phyloP scores from a whole-genome alignment of 2,888 invertebrate genomes.

The Caenorhabditis sinica region DNA sequence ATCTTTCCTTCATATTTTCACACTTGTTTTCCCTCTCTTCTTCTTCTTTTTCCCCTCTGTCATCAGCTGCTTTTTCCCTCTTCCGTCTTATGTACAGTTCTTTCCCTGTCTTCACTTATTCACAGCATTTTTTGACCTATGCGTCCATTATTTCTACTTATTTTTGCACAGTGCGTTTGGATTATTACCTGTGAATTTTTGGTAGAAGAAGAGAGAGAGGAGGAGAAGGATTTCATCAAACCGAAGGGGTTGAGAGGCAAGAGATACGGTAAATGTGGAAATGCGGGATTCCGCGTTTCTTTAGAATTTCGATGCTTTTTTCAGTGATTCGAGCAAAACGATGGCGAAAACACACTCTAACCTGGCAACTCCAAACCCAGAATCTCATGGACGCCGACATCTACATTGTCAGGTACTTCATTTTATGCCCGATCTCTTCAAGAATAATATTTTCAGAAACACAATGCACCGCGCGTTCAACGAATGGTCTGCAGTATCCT shows the following conservation, averaged over 20 bases:
- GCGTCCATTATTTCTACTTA: neutral
- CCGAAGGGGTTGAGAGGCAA: conserved; percentile 26
- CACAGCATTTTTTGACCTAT: neutral
- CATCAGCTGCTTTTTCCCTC: conserved; percentile 4
- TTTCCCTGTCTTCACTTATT: conserved; percentile 6
- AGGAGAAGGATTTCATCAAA: conserved; percentile 25
- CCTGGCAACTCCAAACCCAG: conserved; percentile 67
- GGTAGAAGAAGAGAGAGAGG: neutral
- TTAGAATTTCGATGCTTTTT: neutral
- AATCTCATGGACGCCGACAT: conserved; percentile 70
- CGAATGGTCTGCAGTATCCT: conserved; percentile 78
- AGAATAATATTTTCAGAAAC: conserved; percentile 71
- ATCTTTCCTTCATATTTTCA: conserved; percentile 46
- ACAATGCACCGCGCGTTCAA: conserved; percentile 81
- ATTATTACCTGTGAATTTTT: neutral
- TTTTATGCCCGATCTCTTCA: neutral
- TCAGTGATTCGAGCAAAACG: conserved; percentile 68
- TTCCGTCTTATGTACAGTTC: conserved; percentile 50
- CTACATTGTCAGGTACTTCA: conserved; percentile 70
- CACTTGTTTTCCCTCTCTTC: conserved; percentile 47
- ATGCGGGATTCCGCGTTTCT: neutral
- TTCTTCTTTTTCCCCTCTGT: neutral
- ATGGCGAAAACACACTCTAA: conserved; percentile 67
- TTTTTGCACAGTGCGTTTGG: neutral
- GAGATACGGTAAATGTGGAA: conserved; percentile 57